Evolutionary conservation across 92 coral and sea anemone genomes (phyloP).

Genomic region (Heliopora coerulea): DNA sequence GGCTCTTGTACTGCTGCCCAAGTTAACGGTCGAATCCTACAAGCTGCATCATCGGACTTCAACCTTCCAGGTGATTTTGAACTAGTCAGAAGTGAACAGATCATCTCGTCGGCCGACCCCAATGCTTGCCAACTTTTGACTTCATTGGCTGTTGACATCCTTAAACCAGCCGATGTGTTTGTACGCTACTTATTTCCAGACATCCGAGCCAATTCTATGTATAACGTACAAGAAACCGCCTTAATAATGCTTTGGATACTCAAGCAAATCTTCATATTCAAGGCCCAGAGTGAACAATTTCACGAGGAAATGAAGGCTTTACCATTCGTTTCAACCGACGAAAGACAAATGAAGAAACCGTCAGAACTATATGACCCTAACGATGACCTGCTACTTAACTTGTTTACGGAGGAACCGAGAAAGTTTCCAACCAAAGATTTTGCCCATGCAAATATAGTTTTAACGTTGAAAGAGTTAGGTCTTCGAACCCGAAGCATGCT

Average conservation of each 20-base stretch:
- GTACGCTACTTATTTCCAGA: slow-evolving; percentile 80
- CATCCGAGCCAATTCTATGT: slow-evolving; percentile 61
- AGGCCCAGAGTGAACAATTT: slow-evolving; percentile 72
- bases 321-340: slow-evolving; percentile 73
- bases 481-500: slow-evolving; percentile 73
- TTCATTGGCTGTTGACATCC: slow-evolving; percentile 73
- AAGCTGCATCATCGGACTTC: slow-evolving; percentile 81
- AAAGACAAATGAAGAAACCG: slow-evolving; percentile 71
- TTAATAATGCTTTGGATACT: slow-evolving; percentile 90
- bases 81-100: slow-evolving; percentile 64
- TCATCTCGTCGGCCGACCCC: slow-evolving; percentile 89
- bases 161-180: slow-evolving; percentile 74
- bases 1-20: slow-evolving; percentile 72
- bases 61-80: slow-evolving; percentile 67
- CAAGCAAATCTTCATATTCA: slow-evolving; percentile 73
- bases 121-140: slow-evolving; percentile 82
- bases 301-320: slow-evolving; percentile 82
- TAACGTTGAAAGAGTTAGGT: slow-evolving; percentile 78
- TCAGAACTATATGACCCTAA: slow-evolving; percentile 86
- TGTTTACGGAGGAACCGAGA: slow-evolving; percentile 70
- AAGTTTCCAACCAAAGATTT: slow-evolving; percentile 81
- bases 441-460: slow-evolving; percentile 66
- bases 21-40: slow-evolving; percentile 60
- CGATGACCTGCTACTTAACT: slow-evolving; percentile 68
- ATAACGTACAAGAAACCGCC: slow-evolving; percentile 67